phyloP scores from a whole-genome alignment of 1,140 invertebrate genomes.

The Tetranychus urticae region DNA sequence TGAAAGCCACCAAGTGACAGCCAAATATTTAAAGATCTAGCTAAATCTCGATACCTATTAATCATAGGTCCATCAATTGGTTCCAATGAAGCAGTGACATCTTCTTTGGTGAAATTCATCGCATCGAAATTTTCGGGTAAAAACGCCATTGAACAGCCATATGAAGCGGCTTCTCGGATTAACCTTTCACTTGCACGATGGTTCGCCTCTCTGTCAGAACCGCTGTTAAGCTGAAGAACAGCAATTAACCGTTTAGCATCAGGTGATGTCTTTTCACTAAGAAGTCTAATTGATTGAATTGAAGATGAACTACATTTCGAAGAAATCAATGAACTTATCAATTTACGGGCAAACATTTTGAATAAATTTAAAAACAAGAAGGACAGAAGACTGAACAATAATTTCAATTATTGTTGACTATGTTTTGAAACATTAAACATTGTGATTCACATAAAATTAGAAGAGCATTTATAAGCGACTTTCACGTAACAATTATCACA shows the following conservation, averaged over 20 bases:
- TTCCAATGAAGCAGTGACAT: slow-evolving; percentile 47
- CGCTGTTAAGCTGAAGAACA: slow-evolving; percentile 42
- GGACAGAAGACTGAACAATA: too few species aligned
- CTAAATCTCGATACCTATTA: slow-evolving; percentile 42
- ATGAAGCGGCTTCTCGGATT: slow-evolving; percentile 18
- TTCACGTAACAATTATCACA: too few species aligned
- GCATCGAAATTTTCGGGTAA: slow-evolving; percentile 88
- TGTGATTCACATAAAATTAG: too few species aligned
- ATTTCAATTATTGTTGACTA: too few species aligned
- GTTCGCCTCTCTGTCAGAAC: slow-evolving; percentile 45
- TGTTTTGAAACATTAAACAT: too few species aligned
- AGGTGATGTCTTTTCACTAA: not conserved
- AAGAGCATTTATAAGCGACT: too few species aligned
- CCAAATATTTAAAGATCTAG: slow-evolving; percentile 50
- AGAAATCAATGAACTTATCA: not conserved
- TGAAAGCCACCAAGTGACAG: slow-evolving; percentile 82
- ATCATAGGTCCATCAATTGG: slow-evolving; percentile 42
- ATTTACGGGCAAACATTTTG: not conserved
- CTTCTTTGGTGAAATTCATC: slow-evolving; percentile 44
- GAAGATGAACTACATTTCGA: not conserved
- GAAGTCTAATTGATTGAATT: not conserved
- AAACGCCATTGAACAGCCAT: slow-evolving; percentile 51
- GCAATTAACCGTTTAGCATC: slow-evolving; percentile 3
- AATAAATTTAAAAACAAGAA: not conserved
- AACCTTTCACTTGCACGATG: slow-evolving; percentile 25